Evolutionary conservation across 2,888 invertebrate genomes (phyloP).

Genomic region (Standfussiana lucernea): DNA sequence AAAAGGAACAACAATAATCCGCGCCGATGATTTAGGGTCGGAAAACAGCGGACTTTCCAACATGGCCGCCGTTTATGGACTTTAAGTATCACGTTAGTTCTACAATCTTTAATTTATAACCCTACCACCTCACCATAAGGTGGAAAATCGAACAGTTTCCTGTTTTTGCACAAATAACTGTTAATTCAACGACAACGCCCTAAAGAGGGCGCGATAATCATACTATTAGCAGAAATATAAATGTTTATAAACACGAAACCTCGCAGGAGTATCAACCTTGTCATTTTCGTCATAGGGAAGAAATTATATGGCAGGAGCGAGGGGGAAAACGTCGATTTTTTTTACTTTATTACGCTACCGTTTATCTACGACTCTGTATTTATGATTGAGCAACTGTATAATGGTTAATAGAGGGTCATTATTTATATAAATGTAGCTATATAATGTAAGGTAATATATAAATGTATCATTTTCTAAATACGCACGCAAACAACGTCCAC

Average conservation of each 20-base stretch:
- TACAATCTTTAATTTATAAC: slow-evolving; percentile 59
- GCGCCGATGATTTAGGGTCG: slow-evolving; percentile 76
- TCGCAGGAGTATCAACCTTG: slow-evolving; percentile 44
- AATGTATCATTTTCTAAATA: slow-evolving; percentile 60
- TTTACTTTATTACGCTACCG: slow-evolving; percentile 38
- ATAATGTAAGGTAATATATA: slow-evolving; percentile 57
- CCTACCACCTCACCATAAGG: slow-evolving; percentile 56
- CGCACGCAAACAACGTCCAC: slow-evolving; percentile 56
- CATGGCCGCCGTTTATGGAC: slow-evolving; percentile 72
- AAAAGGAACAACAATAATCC: slow-evolving; percentile 76
- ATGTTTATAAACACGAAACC: slow-evolving; percentile 64
- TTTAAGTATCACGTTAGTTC: slow-evolving; percentile 46
- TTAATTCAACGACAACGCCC: slow-evolving; percentile 72
- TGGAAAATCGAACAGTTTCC: slow-evolving; percentile 55
- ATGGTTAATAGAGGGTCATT: slow-evolving; percentile 46
- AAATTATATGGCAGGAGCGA: slow-evolving; percentile 53
- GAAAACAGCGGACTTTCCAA: slow-evolving; percentile 73
- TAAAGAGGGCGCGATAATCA: slow-evolving; percentile 72
- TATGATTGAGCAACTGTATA: slow-evolving; percentile 45
- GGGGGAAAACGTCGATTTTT: slow-evolving; percentile 33
- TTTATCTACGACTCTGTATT: slow-evolving; percentile 34
- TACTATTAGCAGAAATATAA: slow-evolving; percentile 67
- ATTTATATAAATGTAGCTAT: too few species aligned
- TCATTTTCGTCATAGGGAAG: slow-evolving; percentile 53
- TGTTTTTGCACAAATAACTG: slow-evolving; percentile 66